These are phyloP conservation scores for Clarias laeviceps DNA, from an alignment of 2,797 vertebrate species.

Conservation along the genomic window DNA sequence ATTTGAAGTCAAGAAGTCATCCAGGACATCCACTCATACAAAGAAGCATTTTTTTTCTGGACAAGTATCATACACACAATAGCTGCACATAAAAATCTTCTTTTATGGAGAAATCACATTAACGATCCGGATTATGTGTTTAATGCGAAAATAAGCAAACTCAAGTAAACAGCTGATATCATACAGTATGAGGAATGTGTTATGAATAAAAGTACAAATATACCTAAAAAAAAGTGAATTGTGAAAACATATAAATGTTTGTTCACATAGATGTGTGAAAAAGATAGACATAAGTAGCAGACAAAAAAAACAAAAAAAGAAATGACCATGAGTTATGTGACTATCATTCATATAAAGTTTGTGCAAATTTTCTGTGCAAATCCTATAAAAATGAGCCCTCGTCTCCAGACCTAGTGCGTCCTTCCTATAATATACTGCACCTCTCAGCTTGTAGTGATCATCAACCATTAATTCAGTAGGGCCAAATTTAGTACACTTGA, in stretches of 20 bases:
- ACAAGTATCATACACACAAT: no score
- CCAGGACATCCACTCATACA: not conserved
- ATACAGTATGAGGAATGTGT: not conserved
- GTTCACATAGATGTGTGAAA: not conserved
- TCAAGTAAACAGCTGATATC: not conserved
- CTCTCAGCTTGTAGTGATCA: conserved; percentile 27
- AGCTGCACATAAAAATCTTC: not conserved
- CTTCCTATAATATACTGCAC: no score
- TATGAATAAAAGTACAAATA: not conserved
- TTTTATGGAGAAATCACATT: not conserved
- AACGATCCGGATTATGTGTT: not conserved
- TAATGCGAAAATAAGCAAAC: not conserved
- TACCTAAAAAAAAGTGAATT: not conserved
- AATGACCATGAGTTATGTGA: not conserved
- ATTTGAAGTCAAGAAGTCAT: not conserved
- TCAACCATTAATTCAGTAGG: conserved; percentile 43
- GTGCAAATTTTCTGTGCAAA: not conserved
- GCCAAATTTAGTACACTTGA: conserved; percentile 41
- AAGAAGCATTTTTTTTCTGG: not conserved
- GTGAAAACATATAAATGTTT: not conserved
- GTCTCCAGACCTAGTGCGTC: not conserved
- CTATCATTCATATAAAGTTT: not conserved
- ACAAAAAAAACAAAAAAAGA: not conserved
- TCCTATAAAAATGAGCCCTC: no score
- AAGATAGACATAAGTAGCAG: not conserved